Conservation (phyloP, 2,113 vertebrate genomes). For the Cephalopholis sonnerati region DNA sequence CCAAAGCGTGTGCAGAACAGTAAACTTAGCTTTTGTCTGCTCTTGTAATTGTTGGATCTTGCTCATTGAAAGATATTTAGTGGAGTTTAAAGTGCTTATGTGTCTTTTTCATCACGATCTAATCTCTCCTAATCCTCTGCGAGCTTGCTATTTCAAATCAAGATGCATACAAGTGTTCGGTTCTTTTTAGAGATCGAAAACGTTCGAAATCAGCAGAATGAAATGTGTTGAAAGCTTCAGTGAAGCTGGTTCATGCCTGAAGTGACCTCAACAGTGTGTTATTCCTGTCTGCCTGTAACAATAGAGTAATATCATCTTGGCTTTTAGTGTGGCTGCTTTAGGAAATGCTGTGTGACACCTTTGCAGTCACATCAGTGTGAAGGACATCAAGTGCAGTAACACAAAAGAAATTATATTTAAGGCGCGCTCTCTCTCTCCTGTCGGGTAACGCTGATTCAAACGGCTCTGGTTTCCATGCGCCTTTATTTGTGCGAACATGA, state of each 20-base stretch:
- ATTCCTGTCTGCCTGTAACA: slow-evolving; percentile 44
- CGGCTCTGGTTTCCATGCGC: slow-evolving; percentile 63
- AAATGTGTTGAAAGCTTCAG: slow-evolving; percentile 33
- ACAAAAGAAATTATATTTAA: slow-evolving; percentile 56
- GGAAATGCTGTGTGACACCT: slow-evolving; percentile 49
- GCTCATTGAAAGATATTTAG: slow-evolving; percentile 57
- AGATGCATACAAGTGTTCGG: slow-evolving; percentile 25
- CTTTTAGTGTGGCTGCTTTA: slow-evolving; percentile 40
- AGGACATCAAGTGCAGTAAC: slow-evolving; percentile 54
- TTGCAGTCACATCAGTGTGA: slow-evolving; percentile 42
- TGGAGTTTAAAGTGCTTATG: slow-evolving; percentile 25
- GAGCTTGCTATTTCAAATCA: slow-evolving; percentile 42
- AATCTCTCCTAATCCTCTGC: slow-evolving; percentile 65
- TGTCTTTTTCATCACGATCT: slow-evolving; percentile 46
- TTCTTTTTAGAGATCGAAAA: slow-evolving; percentile 6
- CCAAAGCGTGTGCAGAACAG: slow-evolving; percentile 20
- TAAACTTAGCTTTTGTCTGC: slow-evolving; percentile 27
- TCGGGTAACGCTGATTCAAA: slow-evolving; percentile 57
- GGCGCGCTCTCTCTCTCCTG: slow-evolving; percentile 33
- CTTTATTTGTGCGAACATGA: slow-evolving; percentile 78
- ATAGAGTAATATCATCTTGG: slow-evolving; percentile 33
- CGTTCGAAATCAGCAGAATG: slow-evolving; percentile 43
- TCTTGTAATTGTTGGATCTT: slow-evolving; percentile 55
- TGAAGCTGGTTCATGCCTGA: slow-evolving; percentile 35
- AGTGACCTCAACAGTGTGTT: background rate